Evolutionary conservation across 2,888 invertebrate species (phyloP).

Genomic region (Xestia sexstrigata): DNA sequence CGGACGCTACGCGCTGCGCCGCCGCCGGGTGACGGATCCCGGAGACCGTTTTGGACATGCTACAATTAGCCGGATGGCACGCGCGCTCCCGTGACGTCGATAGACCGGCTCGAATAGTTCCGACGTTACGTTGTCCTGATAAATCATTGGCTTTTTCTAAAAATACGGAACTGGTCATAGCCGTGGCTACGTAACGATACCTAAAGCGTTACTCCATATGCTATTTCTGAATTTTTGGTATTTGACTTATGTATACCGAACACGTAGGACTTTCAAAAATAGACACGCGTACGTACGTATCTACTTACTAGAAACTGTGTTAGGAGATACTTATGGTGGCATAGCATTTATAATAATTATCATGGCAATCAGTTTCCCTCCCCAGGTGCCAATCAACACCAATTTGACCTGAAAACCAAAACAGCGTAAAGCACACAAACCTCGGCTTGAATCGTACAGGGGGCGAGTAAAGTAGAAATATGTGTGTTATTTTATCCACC

Average conservation of each 20-base stretch:
- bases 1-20: conserved; percentile 74
- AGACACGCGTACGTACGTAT: conserved; percentile 1
- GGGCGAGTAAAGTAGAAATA: conserved; percentile 5
- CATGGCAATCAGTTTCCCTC: neutral
- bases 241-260: conserved; percentile 63
- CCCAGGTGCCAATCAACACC: neutral
- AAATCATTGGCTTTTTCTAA: conserved; percentile 83
- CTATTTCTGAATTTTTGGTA: conserved; percentile 69
- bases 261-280: conserved; percentile 38
- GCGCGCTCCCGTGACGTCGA: conserved; percentile 87
- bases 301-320: conserved; percentile 13
- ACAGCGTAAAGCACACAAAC: neutral
- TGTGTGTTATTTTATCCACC: conserved; percentile 26
- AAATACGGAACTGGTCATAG: conserved; percentile 83
- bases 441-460: neutral
- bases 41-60: conserved; percentile 88
- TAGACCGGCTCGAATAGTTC: conserved; percentile 81
- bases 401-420: neutral
- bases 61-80: conserved; percentile 86
- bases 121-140: conserved; percentile 83
- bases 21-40: conserved; percentile 76
- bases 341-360: neutral
- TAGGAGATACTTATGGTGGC: neutral
- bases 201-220: conserved; percentile 67
- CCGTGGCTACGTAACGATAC: conserved; percentile 77